Conservation (phyloP, 2,113 vertebrate species). For the Aspidoscelis tigris region DNA sequence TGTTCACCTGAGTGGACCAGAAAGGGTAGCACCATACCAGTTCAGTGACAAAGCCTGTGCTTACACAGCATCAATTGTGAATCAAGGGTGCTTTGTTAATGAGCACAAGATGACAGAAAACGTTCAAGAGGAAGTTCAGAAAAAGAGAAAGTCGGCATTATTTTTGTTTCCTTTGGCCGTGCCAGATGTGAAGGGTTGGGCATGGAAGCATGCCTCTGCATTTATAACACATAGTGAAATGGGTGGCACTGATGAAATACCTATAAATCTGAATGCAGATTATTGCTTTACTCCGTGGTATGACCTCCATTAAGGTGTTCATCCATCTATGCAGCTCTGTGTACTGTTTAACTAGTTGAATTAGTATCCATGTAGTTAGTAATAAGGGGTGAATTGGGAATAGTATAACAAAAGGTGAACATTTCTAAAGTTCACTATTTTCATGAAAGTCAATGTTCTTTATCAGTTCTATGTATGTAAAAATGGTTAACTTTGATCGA, state of each 20-base stretch:
- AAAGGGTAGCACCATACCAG: too few species aligned
- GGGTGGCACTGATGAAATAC: not conserved
- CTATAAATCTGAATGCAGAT: not conserved
- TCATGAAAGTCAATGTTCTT: not conserved
- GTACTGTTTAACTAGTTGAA: not conserved
- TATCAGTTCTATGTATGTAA: not conserved
- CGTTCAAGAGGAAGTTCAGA: constrained; percentile 31
- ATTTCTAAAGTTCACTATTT: not conserved
- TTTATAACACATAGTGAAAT: not conserved
- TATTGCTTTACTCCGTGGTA: too few species aligned
- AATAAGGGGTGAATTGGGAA: not conserved
- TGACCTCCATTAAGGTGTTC: not conserved
- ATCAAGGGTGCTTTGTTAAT: not conserved
- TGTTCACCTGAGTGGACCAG: too few species aligned
- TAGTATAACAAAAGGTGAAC: not conserved
- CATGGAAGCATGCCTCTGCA: not conserved
- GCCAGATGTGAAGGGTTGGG: not conserved
- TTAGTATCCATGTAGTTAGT: not conserved
- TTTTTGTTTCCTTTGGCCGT: constrained; percentile 38
- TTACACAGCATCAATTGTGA: not conserved
- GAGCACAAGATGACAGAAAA: not conserved
- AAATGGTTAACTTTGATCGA: not conserved
- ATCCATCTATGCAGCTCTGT: not conserved
- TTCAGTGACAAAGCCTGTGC: too few species aligned
- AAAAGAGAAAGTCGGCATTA: constrained; percentile 47